Conservation (phyloP, 2,888 invertebrate genomes). For the Dicyrtomina minuta region DNA sequence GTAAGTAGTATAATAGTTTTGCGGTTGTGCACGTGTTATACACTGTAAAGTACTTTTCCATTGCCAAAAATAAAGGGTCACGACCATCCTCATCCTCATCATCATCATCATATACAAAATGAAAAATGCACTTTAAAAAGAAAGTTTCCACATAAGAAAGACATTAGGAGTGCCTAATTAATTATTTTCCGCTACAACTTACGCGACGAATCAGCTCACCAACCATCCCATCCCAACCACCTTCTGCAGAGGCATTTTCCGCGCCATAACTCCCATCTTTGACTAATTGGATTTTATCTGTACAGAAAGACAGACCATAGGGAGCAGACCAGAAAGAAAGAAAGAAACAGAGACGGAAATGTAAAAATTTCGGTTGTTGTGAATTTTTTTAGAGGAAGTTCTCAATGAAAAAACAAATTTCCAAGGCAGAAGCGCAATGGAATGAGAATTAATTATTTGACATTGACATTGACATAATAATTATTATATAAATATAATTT, state of each 20-base stretch:
- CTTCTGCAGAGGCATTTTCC: slow-evolving; percentile 73
- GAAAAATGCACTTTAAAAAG: not conserved
- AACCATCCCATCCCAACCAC: slow-evolving; percentile 80
- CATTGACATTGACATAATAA: not conserved
- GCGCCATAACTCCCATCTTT: slow-evolving; percentile 82
- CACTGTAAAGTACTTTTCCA: not conserved
- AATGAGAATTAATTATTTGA: no score
- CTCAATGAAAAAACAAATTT: not conserved
- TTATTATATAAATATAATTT: not conserved
- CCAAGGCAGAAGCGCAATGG: no score
- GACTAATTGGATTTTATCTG: slow-evolving; percentile 81
- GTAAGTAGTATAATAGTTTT: not conserved
- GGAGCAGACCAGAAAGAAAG: no score
- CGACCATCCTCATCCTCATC: not conserved
- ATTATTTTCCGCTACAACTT: slow-evolving; percentile 31
- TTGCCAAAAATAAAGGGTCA: not conserved
- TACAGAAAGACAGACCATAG: slow-evolving; percentile 44
- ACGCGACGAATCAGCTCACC: slow-evolving; percentile 53
- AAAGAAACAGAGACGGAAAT: no score
- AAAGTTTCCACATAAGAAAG: not conserved
- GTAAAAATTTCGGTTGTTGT: no score
- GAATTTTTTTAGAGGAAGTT: no score
- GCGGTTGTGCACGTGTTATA: not conserved
- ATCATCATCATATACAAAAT: not conserved
- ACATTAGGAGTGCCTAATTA: no score